Conservation (phyloP, 2,113 vertebrate genomes). For the Orthonyx spaldingii region DNA sequence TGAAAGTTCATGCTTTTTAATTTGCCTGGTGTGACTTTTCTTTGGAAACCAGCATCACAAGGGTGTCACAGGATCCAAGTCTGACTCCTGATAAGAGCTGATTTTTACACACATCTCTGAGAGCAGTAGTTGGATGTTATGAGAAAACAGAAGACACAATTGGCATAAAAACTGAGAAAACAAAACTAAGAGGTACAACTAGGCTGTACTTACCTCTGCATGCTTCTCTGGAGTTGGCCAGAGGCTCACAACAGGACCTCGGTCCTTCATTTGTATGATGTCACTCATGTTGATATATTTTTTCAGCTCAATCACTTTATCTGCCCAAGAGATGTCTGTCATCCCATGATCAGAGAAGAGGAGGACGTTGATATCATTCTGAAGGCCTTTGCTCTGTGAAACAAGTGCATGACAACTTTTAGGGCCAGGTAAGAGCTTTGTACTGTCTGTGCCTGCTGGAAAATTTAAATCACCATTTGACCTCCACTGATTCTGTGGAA, state of each 20-base stretch:
- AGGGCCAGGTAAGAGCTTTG: background rate
- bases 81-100: background rate
- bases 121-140: background rate
- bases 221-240: slow-evolving; percentile 81
- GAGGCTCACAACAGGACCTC: slow-evolving; percentile 87
- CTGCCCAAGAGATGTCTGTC: slow-evolving; percentile 88
- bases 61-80: background rate
- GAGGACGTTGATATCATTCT: slow-evolving; percentile 80
- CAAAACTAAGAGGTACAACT: background rate
- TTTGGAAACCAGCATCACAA: background rate
- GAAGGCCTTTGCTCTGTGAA: slow-evolving; percentile 80
- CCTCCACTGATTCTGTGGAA: background rate
- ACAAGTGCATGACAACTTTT: background rate
- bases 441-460: background rate
- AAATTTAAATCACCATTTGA: background rate
- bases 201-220: slow-evolving; percentile 67
- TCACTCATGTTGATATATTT: slow-evolving; percentile 79
- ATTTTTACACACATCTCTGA: background rate
- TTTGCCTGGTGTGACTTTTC: background rate
- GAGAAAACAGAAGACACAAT: background rate
- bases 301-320: slow-evolving; percentile 89
- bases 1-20: background rate
- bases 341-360: slow-evolving; percentile 96
- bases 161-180: background rate
- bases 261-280: slow-evolving; percentile 86